These are phyloP conservation scores for Meiosimyza platycephala DNA, from an alignment of 2,888 invertebrate species.

Conservation along the genomic window DNA sequence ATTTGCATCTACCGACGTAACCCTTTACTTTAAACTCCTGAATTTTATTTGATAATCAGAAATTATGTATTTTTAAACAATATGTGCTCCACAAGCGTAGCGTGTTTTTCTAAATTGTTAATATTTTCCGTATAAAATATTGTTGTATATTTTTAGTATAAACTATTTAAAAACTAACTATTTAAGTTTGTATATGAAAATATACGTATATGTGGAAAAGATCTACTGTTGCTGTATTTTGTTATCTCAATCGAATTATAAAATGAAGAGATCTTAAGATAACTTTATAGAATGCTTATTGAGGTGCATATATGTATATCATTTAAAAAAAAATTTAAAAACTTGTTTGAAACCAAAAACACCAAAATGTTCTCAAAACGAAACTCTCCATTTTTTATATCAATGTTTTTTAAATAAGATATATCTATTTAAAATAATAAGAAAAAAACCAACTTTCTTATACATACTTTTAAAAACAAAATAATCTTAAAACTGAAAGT, in stretches of 20 bases:
- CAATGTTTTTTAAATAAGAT: background rate
- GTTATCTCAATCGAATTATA: conserved; percentile 7
- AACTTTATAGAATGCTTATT: too few relatives aligned
- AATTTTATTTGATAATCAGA: too few relatives aligned
- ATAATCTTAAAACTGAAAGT: background rate
- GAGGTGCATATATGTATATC: background rate
- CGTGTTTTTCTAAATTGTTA: conserved; percentile 20
- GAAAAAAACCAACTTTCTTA: too few relatives aligned
- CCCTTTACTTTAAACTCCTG: background rate
- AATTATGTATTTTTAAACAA: too few relatives aligned
- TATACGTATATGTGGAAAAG: conserved; percentile 11
- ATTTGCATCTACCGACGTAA: background rate
- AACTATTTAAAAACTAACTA: too few relatives aligned
- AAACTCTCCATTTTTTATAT: too few relatives aligned
- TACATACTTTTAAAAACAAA: too few relatives aligned
- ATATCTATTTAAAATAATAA: conserved; percentile 7
- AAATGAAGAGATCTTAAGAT: background rate
- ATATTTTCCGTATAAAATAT: conserved; percentile 2
- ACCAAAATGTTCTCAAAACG: conserved; percentile 15
- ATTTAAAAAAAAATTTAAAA: conserved; percentile 2
- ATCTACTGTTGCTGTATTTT: conserved; percentile 24
- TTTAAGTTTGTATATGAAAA: too few relatives aligned
- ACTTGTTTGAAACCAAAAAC: conserved; percentile 15
- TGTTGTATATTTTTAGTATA: conserved; percentile 23
- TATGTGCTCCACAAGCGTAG: too few relatives aligned